A percentile compares a stretch with the other conserved stretches of the same genome.
Conservation (phyloP, 2,113 vertebrate genomes). For the Macaca mulatta region DNA sequence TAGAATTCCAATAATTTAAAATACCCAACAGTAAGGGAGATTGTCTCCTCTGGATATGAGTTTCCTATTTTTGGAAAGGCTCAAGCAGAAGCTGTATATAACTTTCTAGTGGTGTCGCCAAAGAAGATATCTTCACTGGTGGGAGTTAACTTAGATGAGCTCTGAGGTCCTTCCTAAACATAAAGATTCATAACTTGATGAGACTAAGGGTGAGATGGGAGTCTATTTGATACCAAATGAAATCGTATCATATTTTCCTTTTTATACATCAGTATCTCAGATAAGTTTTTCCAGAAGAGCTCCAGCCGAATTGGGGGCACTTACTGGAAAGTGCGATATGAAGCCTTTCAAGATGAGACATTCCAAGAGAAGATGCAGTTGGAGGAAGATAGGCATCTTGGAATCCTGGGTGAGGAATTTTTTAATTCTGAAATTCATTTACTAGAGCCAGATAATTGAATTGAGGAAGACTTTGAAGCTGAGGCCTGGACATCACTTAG, state of each 20-base stretch:
- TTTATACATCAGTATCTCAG: constrained; percentile 76
- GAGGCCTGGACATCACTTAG: accelerated
- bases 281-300: constrained; percentile 81
- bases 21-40: background rate
- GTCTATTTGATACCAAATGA: background rate
- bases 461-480: background rate
- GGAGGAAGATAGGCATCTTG: constrained; percentile 83
- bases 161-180: background rate
- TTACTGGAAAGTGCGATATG: constrained; percentile 86
- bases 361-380: constrained; percentile 81
- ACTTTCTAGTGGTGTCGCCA: background rate
- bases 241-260: background rate
- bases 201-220: background rate
- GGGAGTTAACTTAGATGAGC: background rate
- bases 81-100: background rate
- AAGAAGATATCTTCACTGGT: background rate
- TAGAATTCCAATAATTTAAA: background rate
- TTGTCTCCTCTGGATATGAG: background rate
- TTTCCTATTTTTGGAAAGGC: constrained; percentile 11
- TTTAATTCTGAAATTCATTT: constrained; percentile 24
- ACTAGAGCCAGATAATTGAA: background rate
- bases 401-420: constrained; percentile 83
- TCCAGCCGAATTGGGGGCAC: constrained; percentile 81
- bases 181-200: constrained; percentile 1
- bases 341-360: constrained; percentile 84